Evolutionary conservation across 2,888 invertebrate genomes (phyloP).

Genomic region (Lycocerus yunnanus): DNA sequence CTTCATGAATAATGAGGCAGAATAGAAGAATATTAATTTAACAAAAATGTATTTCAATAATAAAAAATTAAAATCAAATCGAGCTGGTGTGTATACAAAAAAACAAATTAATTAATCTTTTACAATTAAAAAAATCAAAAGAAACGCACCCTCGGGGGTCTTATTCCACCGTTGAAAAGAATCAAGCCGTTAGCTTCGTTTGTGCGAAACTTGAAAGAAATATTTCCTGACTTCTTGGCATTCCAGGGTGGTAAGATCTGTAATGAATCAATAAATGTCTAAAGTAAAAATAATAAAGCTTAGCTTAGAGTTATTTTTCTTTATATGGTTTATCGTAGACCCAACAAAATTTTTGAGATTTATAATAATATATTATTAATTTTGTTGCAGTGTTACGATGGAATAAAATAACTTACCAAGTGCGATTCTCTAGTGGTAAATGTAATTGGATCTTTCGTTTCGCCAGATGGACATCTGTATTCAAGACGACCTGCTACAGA

Average conservation of each 20-base stretch:
- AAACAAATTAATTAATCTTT: constrained; percentile 14
- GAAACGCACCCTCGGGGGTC: constrained; percentile 73
- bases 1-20: neutral
- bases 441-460: constrained; percentile 87
- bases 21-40: neutral
- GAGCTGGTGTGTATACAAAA: neutral
- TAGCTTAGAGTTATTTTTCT: constrained; percentile 19
- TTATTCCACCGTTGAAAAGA: constrained; percentile 86
- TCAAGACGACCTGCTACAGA: constrained; percentile 83
- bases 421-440: constrained; percentile 91
- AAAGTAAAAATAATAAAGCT: constrained; percentile 23
- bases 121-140: constrained; percentile 7
- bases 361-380: neutral
- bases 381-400: neutral
- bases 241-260: constrained; percentile 92
- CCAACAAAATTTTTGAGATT: constrained; percentile 13
- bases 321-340: constrained; percentile 5
- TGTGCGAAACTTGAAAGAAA: constrained; percentile 93
- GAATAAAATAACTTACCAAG: constrained; percentile 68
- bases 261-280: constrained; percentile 40
- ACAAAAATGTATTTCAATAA: neutral
- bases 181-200: constrained; percentile 94
- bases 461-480: constrained; percentile 84
- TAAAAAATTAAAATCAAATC: neutral
- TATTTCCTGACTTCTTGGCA: constrained; percentile 84